Conservation (phyloP, 2,113 vertebrate species). For the Mormyrus iriodes region DNA sequence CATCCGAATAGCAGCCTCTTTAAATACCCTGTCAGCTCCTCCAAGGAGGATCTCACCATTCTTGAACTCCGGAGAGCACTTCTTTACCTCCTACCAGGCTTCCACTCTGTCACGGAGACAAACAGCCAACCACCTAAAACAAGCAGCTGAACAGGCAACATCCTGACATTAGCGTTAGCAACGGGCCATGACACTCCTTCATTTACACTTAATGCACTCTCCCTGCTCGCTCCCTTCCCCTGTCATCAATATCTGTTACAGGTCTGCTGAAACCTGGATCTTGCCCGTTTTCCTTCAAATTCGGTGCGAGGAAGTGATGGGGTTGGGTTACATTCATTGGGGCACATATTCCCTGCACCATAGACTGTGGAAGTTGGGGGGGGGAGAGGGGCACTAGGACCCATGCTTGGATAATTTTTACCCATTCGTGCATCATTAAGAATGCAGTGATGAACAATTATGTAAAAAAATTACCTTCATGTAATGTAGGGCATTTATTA, state of each 20-base stretch:
- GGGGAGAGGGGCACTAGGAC: too few relatives aligned
- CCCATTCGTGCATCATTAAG: neutral
- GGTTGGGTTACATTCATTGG: neutral
- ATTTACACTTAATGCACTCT: neutral
- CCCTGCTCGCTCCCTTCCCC: neutral
- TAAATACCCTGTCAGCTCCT: neutral
- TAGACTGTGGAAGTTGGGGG: too few relatives aligned
- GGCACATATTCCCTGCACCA: neutral
- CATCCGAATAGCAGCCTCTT: neutral
- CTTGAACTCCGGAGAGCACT: neutral
- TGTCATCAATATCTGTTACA: conserved; percentile 7
- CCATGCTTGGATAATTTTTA: neutral
- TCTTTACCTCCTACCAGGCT: neutral
- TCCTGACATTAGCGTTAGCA: conserved; percentile 15
- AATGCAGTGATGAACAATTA: neutral
- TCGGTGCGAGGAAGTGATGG: neutral
- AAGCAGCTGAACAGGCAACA: neutral
- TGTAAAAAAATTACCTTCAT: neutral
- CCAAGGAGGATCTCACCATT: neutral
- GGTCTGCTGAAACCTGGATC: neutral
- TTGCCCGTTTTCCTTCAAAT: neutral
- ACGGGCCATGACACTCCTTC: neutral
- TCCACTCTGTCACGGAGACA: neutral
- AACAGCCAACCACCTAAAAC: neutral
- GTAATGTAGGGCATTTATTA: neutral